Base-by-base conservation (phyloP, 1,140 invertebrate species). In the Drosophila albomicans region DNA sequence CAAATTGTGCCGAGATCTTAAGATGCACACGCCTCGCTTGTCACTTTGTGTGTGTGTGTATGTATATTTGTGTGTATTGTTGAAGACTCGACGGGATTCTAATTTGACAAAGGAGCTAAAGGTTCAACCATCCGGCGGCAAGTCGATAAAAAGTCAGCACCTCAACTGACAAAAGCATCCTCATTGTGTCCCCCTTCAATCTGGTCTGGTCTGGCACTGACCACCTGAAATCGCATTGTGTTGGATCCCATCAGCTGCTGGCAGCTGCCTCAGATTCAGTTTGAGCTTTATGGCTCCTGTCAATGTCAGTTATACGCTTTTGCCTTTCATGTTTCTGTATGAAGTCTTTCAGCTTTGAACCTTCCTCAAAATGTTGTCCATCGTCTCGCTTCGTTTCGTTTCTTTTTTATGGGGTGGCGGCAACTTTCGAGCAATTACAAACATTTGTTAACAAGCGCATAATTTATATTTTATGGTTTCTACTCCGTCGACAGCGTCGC, bases 391-490 rank as follows among this genome's bases (percentile, higher is more conserved):
- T 65, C 8, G 6, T 59, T 63, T 38, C 8, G 2, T 38, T 38
- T 38, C 35, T 7, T 38, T 38, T 38, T 38, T 38, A 10, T 38
- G 25, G 10, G 41, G 46, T 35, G 28, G 32, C 59, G 28, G 32
- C 59, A 71, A 75, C 56, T 69, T 73, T 65, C 32, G 25, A 78
- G 77, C 66, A 78, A 81, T 78, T 81, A 75, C 63, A 78, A 69
- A 54, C 48, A 71, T 51, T 76, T 74, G 68, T 56, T 68, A 74
- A 74, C 68, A 79, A 74, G 79, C 76, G 72, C 71, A 87, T 82
- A 68, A 77, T 82, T 79, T 54, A 82, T 74, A 62, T 74, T 77
- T 79, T 66, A 79, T 81, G 64, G 48, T 62, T 56, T 64, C 25
- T 58, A 43, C 45, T 70, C 35, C 11, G 20, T 35, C 46, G n/a